These are phyloP conservation scores for Aphis craccivora DNA, from an alignment of 1,140 invertebrate genomes.

Conservation along the genomic window DNA sequence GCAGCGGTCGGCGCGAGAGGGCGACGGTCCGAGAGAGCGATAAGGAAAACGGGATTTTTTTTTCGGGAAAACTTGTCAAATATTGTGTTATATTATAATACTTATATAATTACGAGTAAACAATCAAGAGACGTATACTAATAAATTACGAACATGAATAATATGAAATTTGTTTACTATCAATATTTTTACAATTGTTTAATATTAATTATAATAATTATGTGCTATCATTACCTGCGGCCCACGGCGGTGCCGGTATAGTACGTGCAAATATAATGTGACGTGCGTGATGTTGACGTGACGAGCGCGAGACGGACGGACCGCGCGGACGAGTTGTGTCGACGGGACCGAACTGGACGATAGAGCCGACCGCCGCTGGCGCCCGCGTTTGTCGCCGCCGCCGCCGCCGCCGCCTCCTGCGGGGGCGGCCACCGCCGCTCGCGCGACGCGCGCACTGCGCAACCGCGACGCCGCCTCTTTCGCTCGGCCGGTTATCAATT, in stretches of 20 bases:
- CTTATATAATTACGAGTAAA: too few species aligned
- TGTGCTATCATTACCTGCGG: background rate
- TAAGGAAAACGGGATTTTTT: background rate
- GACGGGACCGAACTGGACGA: background rate
- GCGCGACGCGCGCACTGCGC: background rate
- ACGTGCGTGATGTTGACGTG: background rate
- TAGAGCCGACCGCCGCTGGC: background rate
- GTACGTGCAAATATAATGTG: background rate
- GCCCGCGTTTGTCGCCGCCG: background rate
- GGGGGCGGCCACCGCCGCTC: background rate
- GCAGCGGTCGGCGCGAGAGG: background rate
- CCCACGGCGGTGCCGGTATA: background rate
- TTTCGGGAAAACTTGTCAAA: too few species aligned
- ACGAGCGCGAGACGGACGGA: background rate
- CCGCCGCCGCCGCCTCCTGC: background rate
- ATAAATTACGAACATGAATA: too few species aligned
- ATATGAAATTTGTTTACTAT: background rate
- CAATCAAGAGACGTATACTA: too few species aligned
- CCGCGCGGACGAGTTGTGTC: background rate
- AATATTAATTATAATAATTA: too few species aligned
- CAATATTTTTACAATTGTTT: background rate
- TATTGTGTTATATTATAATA: too few species aligned
- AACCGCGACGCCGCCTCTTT: conserved; percentile 3
- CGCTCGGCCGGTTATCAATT: background rate
- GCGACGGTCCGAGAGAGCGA: background rate